Conservation (phyloP, 2,113 vertebrate genomes). For the Anhinga anhinga region DNA sequence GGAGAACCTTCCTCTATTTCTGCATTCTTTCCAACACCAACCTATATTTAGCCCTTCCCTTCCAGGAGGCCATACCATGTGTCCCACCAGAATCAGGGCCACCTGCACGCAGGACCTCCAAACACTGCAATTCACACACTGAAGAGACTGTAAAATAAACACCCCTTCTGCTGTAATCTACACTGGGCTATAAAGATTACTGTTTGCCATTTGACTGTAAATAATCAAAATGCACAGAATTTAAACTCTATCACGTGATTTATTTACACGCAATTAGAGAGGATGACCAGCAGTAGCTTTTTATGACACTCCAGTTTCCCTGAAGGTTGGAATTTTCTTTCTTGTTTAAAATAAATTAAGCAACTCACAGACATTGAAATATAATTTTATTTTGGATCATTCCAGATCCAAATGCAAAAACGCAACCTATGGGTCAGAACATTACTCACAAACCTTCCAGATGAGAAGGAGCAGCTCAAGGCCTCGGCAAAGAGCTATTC, state of each 20-base stretch:
- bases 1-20: background rate
- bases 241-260: background rate
- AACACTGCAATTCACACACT: background rate
- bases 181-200: background rate
- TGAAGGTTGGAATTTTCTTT: background rate
- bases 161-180: background rate
- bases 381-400: background rate
- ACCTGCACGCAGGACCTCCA: background rate
- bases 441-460: background rate
- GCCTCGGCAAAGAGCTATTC: background rate
- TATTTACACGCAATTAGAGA: background rate
- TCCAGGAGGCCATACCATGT: background rate
- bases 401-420: background rate
- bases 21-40: background rate
- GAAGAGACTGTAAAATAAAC: background rate
- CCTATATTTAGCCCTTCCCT: background rate
- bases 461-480: background rate
- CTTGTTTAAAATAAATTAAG: background rate
- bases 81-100: rapidly evolving
- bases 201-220: background rate
- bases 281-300: background rate
- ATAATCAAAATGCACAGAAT: background rate
- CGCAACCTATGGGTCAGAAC: conserved; percentile 1
- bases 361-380: background rate
- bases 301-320: background rate